Conservation (phyloP, 2,113 vertebrate genomes). For the Rutilus rutilus region DNA sequence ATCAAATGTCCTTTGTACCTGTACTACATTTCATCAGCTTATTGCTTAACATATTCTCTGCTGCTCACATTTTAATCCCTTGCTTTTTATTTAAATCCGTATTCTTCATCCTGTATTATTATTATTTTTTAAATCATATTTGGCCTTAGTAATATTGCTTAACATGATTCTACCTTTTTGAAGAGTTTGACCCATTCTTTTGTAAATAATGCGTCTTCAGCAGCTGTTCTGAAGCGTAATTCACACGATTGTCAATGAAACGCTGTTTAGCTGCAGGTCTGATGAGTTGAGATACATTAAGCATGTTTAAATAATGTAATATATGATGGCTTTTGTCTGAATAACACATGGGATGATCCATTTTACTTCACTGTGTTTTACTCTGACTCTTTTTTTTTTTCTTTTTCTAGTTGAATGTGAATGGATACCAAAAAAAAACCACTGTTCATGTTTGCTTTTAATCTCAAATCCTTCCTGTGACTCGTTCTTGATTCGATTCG, state of each 20-base stretch:
- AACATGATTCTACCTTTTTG: not conserved
- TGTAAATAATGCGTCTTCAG: not conserved
- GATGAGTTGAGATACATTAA: not conserved
- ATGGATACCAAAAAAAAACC: not conserved
- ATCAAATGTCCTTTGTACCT: constrained; percentile 31
- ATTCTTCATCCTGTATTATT: not conserved
- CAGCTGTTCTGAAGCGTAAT: not conserved
- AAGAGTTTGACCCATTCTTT: constrained; percentile 4
- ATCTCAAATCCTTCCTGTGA: not conserved
- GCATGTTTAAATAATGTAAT: constrained; percentile 18
- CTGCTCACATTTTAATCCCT: constrained; percentile 22
- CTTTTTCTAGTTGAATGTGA: not conserved
- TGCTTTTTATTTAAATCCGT: not conserved
- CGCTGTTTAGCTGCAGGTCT: not conserved
- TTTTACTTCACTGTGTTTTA: constrained; percentile 16
- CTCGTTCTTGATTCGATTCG: not conserved
- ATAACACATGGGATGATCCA: not conserved
- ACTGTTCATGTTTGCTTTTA: not conserved
- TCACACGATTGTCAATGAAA: constrained; percentile 8
- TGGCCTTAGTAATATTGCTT: not conserved
- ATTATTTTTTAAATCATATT: not conserved
- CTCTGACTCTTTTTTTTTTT: not conserved
- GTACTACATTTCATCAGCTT: constrained; percentile 4
- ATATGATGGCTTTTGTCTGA: constrained; percentile 1
- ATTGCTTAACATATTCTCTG: constrained; percentile 11